Conservation (phyloP, 2,113 vertebrate genomes). For the Accipiter cooperii region DNA sequence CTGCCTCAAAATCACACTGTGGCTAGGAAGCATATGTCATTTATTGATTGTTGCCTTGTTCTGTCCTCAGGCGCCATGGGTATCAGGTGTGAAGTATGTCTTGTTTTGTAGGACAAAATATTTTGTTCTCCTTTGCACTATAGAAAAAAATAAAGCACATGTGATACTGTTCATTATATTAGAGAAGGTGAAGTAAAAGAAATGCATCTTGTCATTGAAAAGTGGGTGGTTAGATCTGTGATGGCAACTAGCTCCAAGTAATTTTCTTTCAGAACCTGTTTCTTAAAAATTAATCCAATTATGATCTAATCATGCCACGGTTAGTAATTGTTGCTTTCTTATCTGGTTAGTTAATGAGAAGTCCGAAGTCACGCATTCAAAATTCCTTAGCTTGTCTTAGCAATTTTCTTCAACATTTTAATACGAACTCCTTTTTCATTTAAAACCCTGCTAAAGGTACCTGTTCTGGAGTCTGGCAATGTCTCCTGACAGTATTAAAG, state of each 20-base stretch:
- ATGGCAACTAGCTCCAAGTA: not conserved
- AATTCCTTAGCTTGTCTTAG: not conserved
- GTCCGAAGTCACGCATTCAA: not conserved
- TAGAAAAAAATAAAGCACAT: not conserved
- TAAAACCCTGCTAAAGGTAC: not conserved
- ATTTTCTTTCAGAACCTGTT: not conserved
- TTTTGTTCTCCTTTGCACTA: not conserved
- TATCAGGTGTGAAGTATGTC: not conserved
- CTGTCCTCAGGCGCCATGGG: not conserved
- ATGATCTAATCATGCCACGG: not conserved
- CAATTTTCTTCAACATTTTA: not conserved
- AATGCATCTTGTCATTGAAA: not conserved
- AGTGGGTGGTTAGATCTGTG: not conserved
- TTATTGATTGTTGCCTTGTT: not conserved
- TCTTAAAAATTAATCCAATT: not conserved
- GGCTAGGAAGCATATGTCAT: not conserved
- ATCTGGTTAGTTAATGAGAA: not conserved
- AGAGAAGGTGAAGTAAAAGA: not conserved
- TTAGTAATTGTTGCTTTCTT: not conserved
- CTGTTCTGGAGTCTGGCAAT: not conserved
- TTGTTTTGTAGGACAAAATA: not conserved
- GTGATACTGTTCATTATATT: not conserved
- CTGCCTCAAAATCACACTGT: not conserved
- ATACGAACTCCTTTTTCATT: not conserved
- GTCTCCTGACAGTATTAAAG: not conserved